Evolutionary conservation across 1,140 invertebrate genomes (phyloP).

Genomic region (Cardiocondyla obscurior): DNA sequence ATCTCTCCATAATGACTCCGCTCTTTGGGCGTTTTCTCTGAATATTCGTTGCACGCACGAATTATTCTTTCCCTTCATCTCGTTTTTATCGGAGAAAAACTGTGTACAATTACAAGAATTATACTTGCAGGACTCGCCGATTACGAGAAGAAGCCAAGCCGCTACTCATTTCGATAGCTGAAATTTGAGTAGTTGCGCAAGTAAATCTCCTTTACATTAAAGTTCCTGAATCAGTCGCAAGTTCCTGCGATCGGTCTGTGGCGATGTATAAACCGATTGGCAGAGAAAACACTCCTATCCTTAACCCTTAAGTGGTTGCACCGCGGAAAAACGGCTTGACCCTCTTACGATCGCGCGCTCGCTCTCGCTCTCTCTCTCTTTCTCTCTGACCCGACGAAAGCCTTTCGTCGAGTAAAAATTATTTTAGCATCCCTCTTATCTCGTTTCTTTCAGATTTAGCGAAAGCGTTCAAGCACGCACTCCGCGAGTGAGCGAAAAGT

Average conservation of each 20-base stretch:
- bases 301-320: neutral
- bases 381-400: neutral
- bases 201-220: conserved; percentile 34
- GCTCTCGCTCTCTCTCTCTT: too few relatives aligned
- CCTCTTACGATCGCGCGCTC: neutral
- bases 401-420: neutral
- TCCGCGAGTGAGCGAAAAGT: neutral
- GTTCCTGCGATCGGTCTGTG: neutral
- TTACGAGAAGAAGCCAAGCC: conserved; percentile 1
- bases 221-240: conserved; percentile 6
- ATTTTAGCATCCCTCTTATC: neutral
- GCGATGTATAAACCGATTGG: conserved; percentile 4
- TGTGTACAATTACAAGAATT: conserved; percentile 16
- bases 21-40: neutral
- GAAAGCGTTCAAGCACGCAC: neutral
- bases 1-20: neutral
- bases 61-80: neutral
- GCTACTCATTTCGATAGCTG: neutral
- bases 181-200: conserved; percentile 20
- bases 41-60: neutral
- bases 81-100: conserved; percentile 8
- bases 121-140: neutral
- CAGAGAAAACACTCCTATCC: neutral
- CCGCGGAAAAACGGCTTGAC: neutral
- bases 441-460: neutral